These are phyloP conservation scores for Carettochelys insculpta DNA, from an alignment of 2,113 vertebrate genomes.

Conservation along the genomic window DNA sequence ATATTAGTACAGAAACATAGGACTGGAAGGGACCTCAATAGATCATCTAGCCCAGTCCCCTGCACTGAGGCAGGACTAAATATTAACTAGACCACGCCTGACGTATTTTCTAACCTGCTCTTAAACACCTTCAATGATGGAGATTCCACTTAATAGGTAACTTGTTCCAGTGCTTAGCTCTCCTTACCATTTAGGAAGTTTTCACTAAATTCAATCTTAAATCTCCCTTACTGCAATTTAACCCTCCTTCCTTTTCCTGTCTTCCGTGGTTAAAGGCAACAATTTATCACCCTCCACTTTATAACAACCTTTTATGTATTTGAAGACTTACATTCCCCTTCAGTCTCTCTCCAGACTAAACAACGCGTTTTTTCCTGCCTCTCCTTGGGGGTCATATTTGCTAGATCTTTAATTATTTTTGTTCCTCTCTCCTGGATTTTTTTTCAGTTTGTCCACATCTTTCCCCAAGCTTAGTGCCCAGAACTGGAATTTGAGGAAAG, in stretches of 20 bases:
- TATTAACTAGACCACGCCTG: not conserved
- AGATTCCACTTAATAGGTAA: not conserved
- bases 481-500: not conserved
- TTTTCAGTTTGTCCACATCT: not conserved
- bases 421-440: not conserved
- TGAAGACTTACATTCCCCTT: not conserved
- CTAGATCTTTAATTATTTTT: not conserved
- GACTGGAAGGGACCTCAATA: not conserved
- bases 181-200: not conserved
- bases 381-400: not conserved
- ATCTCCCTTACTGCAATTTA: not conserved
- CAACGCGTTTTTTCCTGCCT: not conserved
- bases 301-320: not conserved
- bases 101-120: not conserved
- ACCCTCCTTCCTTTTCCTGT: not conserved
- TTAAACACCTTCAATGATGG: not conserved
- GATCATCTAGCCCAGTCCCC: not conserved
- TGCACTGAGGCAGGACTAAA: not conserved
- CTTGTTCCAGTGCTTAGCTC: not conserved
- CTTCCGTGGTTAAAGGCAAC: not conserved
- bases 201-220: not conserved
- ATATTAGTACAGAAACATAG: not conserved
- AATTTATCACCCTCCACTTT: not conserved
- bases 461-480: not conserved
- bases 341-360: not conserved